Evolutionary conservation across 2,113 vertebrate species (phyloP).

Genomic region (Stomatorhinus ivindoensis): DNA sequence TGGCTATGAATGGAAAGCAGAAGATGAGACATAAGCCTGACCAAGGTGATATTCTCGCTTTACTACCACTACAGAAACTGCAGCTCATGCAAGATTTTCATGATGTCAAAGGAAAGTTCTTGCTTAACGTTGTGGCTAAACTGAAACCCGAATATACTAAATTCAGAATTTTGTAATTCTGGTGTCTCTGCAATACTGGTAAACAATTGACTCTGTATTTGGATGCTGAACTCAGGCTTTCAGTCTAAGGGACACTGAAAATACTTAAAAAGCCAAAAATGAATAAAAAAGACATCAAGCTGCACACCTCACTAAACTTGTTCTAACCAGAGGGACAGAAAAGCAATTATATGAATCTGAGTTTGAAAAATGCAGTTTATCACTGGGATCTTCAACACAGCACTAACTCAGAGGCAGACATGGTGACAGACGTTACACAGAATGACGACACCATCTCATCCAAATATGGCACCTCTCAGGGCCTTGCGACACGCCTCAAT

Average conservation of each 20-base stretch:
- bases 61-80: not conserved
- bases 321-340: not conserved
- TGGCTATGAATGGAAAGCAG: not conserved
- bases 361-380: not conserved
- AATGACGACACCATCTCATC: not conserved
- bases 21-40: not conserved
- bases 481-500: not conserved
- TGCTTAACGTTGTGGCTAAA: not conserved
- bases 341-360: not conserved
- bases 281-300: not conserved
- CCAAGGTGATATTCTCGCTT: not conserved
- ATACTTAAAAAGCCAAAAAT: not conserved
- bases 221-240: not conserved
- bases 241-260: not conserved
- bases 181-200: not conserved
- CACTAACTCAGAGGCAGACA: not conserved
- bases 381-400: not conserved
- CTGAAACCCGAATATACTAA: not conserved
- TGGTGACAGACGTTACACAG: not conserved
- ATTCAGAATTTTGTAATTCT: not conserved
- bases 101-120: not conserved
- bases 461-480: not conserved
- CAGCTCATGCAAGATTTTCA: not conserved
- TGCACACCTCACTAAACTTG: not conserved
- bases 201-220: not conserved